A percentile compares a stretch with the other conserved stretches of the same genome.
Conservation (phyloP, 2,113 vertebrate genomes). For the Tichodroma muraria region DNA sequence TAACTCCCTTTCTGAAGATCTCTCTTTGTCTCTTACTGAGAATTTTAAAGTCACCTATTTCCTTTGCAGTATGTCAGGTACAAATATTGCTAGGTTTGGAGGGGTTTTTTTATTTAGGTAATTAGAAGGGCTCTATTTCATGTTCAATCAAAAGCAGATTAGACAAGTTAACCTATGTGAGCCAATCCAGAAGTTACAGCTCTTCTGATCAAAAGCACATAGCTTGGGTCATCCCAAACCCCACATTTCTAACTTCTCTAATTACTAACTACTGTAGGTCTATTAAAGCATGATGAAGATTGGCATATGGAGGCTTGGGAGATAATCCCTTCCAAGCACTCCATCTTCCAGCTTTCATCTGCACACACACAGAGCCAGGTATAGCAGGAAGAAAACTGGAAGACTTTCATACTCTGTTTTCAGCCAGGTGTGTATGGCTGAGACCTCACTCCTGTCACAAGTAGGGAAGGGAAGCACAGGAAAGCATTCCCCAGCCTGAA, state of each 20-base stretch:
- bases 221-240: background rate
- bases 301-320: background rate
- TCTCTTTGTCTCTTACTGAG: background rate
- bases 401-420: background rate
- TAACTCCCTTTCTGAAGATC: background rate
- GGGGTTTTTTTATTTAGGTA: background rate
- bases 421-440: background rate
- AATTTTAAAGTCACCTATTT: background rate
- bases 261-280: background rate
- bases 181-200: background rate
- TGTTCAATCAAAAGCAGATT: background rate
- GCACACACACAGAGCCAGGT: background rate
- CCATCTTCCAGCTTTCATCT: background rate
- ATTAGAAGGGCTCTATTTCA: background rate
- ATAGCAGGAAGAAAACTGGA: background rate
- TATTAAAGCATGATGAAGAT: background rate
- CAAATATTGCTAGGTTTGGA: background rate
- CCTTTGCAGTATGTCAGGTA: background rate
- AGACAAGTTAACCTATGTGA: background rate
- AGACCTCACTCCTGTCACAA: background rate
- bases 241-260: background rate
- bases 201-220: background rate
- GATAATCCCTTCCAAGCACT: background rate
- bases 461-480: background rate
- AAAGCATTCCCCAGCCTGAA: background rate